phyloP scores from a whole-genome alignment of 2,888 invertebrate genomes.

The Cremastinae sp. region DNA sequence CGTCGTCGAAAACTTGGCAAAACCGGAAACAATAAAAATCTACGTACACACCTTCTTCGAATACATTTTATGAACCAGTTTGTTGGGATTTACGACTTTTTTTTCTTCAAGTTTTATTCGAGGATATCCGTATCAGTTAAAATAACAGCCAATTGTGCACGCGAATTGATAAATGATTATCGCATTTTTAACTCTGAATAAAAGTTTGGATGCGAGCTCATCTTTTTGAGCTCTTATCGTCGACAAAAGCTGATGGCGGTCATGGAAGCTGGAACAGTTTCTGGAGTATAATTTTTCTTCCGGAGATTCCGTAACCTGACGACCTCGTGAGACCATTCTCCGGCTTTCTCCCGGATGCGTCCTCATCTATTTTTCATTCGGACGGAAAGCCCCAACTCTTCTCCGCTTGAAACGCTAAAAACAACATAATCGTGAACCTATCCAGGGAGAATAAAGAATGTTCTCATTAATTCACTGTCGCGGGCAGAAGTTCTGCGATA shows the following conservation, averaged over 20 bases:
- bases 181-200: background rate
- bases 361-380: background rate
- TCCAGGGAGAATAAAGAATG: background rate
- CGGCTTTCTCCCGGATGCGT: conserved; percentile 5
- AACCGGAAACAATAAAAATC: too few relatives aligned
- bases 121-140: background rate
- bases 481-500: too few relatives aligned
- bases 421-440: background rate
- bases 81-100: too few relatives aligned
- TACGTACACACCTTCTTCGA: too few relatives aligned
- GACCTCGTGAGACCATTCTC: conserved; percentile 16
- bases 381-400: background rate
- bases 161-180: background rate
- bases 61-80: too few relatives aligned
- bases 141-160: background rate
- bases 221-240: conserved; percentile 26
- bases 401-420: conserved; percentile 4
- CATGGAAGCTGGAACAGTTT: background rate
- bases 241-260: conserved; percentile 6
- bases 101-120: too few relatives aligned
- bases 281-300: conserved; percentile 32
- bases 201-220: conserved; percentile 1
- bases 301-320: conserved; percentile 19
- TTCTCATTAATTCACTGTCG: background rate
- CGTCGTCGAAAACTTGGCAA: too few relatives aligned